A percentile compares a stretch with the other conserved stretches of the same genome.
Evolutionary conservation across 2,113 vertebrate genomes (phyloP).

Genomic region (Phaetusa simplex): DNA sequence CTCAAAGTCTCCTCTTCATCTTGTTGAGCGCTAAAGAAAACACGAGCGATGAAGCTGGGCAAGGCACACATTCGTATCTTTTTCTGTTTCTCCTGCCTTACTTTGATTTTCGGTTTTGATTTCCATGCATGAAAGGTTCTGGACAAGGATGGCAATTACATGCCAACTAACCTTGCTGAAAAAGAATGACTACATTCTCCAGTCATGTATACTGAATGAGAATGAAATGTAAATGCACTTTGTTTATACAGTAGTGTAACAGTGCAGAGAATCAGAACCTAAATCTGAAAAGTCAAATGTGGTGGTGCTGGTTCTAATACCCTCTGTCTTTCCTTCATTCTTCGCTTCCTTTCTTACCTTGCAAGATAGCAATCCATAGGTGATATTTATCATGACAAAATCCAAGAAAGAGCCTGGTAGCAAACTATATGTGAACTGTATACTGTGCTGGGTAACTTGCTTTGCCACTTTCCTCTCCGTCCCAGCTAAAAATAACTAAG

Average conservation of each 20-base stretch:
- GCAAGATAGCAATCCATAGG: background rate
- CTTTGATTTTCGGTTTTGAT: background rate
- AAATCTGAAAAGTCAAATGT: background rate
- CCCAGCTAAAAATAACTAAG: slow-evolving; percentile 17
- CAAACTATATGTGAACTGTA: background rate
- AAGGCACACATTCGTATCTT: background rate
- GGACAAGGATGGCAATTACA: background rate
- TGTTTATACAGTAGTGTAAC: background rate
- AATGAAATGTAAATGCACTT: background rate
- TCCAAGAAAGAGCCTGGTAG: background rate
- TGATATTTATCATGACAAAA: background rate
- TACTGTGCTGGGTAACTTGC: background rate
- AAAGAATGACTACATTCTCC: background rate
- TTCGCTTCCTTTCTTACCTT: background rate
- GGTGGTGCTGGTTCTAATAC: background rate
- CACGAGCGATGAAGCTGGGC: background rate
- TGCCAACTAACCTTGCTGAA: background rate
- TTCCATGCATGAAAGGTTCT: background rate
- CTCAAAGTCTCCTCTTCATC: background rate
- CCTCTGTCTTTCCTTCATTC: background rate
- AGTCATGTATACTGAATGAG: background rate
- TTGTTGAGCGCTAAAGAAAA: background rate
- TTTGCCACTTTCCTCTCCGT: background rate
- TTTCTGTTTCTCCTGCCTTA: background rate
- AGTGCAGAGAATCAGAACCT: background rate